Percentiles rank a stretch among this genome's conserved stretches.
These are phyloP conservation scores for Erebia palarica DNA, from an alignment of 2,888 invertebrate species.

Conservation along the genomic window DNA sequence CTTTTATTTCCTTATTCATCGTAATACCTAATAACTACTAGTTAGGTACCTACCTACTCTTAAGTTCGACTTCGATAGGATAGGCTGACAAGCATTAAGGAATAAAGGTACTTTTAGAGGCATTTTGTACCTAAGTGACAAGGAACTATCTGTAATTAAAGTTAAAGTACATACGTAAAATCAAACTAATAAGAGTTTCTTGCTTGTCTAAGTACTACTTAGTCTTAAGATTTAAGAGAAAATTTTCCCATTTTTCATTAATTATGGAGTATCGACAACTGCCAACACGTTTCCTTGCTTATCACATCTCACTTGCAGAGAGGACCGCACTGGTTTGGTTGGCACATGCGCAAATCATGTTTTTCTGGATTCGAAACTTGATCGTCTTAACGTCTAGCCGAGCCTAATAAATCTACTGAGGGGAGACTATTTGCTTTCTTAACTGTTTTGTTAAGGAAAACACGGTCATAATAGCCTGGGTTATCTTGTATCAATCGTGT, in stretches of 20 bases:
- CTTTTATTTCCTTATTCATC: no score
- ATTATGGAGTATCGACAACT: slow-evolving; percentile 49
- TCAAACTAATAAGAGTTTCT: no score
- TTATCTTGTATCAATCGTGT: background rate
- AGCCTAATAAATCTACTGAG: slow-evolving; percentile 59
- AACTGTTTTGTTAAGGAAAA: slow-evolving; percentile 53
- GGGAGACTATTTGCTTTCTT: slow-evolving; percentile 50
- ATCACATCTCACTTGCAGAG: slow-evolving; percentile 18
- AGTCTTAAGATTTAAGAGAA: no score
- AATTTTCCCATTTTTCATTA: slow-evolving; percentile 22
- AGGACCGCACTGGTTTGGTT: slow-evolving; percentile 58
- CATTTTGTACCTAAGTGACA: no score
- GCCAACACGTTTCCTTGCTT: slow-evolving; percentile 25
- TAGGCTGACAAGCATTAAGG: no score
- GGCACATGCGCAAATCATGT: slow-evolving; percentile 68
- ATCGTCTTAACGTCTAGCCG: slow-evolving; percentile 52
- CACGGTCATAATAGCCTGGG: slow-evolving; percentile 44
- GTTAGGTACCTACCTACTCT: no score
- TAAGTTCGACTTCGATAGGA: no score
- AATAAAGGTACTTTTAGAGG: no score
- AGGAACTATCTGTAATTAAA: no score
- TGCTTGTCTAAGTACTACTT: no score
- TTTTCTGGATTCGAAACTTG: slow-evolving; percentile 64
- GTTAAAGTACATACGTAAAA: no score
- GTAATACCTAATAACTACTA: no score